Evolutionary conservation across 1,140 invertebrate genomes (phyloP).

Genomic region (Periplaneta americana): DNA sequence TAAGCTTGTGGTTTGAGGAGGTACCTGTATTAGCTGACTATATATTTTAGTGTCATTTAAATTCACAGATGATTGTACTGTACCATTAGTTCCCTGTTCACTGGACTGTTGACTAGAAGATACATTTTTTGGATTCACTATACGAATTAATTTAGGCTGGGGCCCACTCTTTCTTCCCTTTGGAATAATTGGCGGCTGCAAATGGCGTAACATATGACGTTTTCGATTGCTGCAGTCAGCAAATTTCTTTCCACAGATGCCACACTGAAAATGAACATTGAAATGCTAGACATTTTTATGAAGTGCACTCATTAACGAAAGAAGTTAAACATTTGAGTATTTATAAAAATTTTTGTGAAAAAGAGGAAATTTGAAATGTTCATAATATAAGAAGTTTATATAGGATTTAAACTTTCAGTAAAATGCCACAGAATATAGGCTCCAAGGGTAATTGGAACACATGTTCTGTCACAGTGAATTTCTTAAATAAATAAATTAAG

Average conservation of each 20-base stretch:
- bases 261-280: not conserved
- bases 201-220: not conserved
- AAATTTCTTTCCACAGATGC: not conserved
- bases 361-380: no score
- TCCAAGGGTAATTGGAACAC: no score
- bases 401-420: no score
- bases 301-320: no score
- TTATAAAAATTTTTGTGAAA: no score
- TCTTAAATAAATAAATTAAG: no score
- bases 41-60: not conserved
- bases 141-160: not conserved
- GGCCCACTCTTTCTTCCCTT: not conserved
- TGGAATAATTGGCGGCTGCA: not conserved
- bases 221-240: conserved; percentile 4
- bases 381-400: no score
- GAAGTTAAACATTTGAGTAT: no score
- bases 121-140: not conserved
- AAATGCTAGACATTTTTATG: not conserved
- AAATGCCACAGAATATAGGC: no score
- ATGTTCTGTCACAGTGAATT: no score
- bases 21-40: not conserved
- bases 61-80: not conserved
- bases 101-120: not conserved
- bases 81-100: not conserved
- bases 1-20: not conserved